Evolutionary conservation across 2,797 vertebrate genomes (phyloP).

Genomic region (Crypturellus tataupa): DNA sequence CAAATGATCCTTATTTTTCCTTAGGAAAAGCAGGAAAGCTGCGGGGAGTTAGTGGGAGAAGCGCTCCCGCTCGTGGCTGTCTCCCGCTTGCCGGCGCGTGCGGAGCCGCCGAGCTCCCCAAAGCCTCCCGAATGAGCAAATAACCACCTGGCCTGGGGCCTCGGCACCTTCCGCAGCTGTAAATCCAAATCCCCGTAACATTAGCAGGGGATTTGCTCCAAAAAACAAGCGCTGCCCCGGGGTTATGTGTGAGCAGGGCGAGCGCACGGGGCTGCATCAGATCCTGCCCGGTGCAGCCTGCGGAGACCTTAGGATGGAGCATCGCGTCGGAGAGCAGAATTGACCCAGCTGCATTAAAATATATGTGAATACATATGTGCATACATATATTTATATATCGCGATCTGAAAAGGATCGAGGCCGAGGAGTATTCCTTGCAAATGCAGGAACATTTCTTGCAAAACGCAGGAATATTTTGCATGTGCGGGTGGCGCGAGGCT

Average conservation of each 20-base stretch:
- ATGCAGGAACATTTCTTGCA: too few relatives aligned
- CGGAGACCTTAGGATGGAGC: too few relatives aligned
- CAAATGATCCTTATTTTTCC: not conserved
- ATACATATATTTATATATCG: too few relatives aligned
- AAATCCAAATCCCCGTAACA: conserved; percentile 60
- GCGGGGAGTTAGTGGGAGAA: conserved; percentile 22
- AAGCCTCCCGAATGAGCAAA: conserved; percentile 48
- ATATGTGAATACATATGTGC: too few relatives aligned
- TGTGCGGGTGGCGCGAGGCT: too few relatives aligned
- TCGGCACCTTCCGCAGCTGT: conserved; percentile 53
- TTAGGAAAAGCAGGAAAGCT: conserved; percentile 38
- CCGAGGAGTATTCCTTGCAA: too few relatives aligned
- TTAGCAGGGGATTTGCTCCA: conserved; percentile 53
- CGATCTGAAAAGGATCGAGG: too few relatives aligned
- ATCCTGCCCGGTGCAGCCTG: too few relatives aligned
- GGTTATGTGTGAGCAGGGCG: conserved; percentile 54
- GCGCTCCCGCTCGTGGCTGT: not conserved
- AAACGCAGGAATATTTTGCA: too few relatives aligned
- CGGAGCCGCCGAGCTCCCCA: conserved; percentile 21
- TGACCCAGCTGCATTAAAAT: too few relatives aligned
- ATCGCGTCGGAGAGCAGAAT: too few relatives aligned
- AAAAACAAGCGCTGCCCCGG: not conserved
- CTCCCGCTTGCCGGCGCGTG: not conserved
- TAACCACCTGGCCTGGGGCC: conserved; percentile 59
- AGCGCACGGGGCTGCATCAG: too few relatives aligned